Percentiles rank a stretch among this genome's conserved stretches.
Evolutionary conservation across 2,113 vertebrate genomes (phyloP).

Genomic region (Scomber colias): DNA sequence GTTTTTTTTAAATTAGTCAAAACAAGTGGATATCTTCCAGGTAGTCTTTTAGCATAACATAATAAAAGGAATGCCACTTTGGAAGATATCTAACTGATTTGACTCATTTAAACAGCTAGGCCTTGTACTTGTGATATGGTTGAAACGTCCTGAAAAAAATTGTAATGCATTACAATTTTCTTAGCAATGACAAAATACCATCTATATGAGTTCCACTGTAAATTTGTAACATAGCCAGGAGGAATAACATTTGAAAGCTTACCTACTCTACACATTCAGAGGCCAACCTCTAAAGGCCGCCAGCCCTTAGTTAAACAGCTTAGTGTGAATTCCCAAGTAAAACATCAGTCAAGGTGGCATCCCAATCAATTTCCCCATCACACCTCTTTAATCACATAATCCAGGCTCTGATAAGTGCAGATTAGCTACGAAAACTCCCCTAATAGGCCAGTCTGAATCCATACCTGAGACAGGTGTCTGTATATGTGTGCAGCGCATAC

Average conservation of each 20-base stretch:
- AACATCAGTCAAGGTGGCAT: conserved; percentile 56
- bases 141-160: no score
- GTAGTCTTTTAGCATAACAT: no score
- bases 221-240: background rate
- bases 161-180: no score
- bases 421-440: conserved; percentile 42
- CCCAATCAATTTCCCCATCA: conserved; percentile 68
- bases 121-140: no score
- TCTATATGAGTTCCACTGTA: background rate
- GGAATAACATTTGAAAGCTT: conserved; percentile 17
- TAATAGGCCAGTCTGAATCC: conserved; percentile 50
- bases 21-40: no score
- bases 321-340: conserved; percentile 52
- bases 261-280: background rate
- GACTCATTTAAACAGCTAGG: no score
- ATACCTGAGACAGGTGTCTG: conserved; percentile 34
- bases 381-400: conserved; percentile 69
- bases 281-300: background rate
- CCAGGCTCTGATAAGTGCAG: conserved; percentile 49
- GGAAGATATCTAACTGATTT: no score
- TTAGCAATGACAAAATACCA: no score
- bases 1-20: no score
- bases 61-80: no score
- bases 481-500: conserved; percentile 35
- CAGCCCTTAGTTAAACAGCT: conserved; percentile 22